Base-by-base conservation (phyloP, 2,888 invertebrate species). In the Bimastos eiseni region DNA sequence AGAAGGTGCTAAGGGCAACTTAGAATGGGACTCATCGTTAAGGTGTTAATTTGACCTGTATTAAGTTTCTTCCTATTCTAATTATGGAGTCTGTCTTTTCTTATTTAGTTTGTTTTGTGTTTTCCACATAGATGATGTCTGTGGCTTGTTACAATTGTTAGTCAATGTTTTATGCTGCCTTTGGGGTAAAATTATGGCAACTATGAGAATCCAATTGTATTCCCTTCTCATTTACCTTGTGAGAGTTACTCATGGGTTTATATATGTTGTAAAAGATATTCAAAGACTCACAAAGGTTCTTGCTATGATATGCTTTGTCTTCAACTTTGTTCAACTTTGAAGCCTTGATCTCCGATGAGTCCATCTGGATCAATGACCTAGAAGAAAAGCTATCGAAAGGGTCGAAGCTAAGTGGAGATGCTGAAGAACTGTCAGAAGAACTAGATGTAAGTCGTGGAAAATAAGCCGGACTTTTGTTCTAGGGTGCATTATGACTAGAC, bases 361-460 rank as follows among this genome's bases (percentile, higher is more conserved):
- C 96, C 91, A 97, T 97, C 44, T 98, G 97, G 96, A 96, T 98
- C 93, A 97, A 97, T 94, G 97, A 97, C 92, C 96, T 98, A 93
- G 97, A 97, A 94, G 97, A 97, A 91, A 96, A 97, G 92, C 96
- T 98, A 93, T 96, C 96, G 93, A 96, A 96, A 93, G 96, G 97
- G 84, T 96, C 97, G 6, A 96, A 96, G 93, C 94, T 95, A 33
- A 96, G 97, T 91, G 97, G 97, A 55, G 98, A 98, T 96, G 98
- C 98, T 3, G 98, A 98, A 96, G 98, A 98, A 95, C 97, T 98
- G 92, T 97, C 97, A 70, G 98, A 98, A 94, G 97, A 98, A 94
- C 96, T 98, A 86, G 98, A 98, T 95, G 97, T 97, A 95, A 96
- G 96, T 96, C 21, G 49, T 70, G 70, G 17, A 8, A n/a, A 70